Conservation (phyloP, 2,888 invertebrate species). For the Ochropleura plecta region DNA sequence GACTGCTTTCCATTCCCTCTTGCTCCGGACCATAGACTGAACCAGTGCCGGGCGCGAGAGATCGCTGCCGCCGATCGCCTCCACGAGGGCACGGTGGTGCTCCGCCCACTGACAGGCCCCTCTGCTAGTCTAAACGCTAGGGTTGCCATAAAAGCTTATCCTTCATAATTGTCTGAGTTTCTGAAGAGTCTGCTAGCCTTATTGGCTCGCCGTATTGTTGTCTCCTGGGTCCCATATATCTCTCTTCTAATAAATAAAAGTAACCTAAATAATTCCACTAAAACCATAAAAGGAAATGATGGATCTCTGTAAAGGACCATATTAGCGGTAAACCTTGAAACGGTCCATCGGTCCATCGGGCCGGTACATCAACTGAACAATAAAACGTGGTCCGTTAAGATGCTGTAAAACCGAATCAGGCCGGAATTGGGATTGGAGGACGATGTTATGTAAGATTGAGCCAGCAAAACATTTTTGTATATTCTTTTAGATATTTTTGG, state of each 20-base stretch:
- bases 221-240: neutral
- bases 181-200: no score
- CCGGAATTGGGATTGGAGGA: slow-evolving; percentile 25
- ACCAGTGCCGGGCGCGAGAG: no score
- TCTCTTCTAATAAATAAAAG: neutral
- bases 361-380: slow-evolving; percentile 54
- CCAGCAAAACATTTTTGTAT: neutral
- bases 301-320: slow-evolving; percentile 30
- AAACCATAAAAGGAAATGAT: slow-evolving; percentile 40
- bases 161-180: no score
- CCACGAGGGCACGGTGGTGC: no score
- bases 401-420: slow-evolving; percentile 68
- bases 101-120: no score
- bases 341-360: slow-evolving; percentile 42
- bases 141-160: no score
- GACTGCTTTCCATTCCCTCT: no score
- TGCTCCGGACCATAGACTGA: no score
- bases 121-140: no score
- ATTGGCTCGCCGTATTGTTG: no score
- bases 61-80: no score
- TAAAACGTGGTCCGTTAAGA: slow-evolving; percentile 59
- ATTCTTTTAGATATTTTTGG: neutral
- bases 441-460: slow-evolving; percentile 17
- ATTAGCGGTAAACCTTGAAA: slow-evolving; percentile 46
- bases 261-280: slow-evolving; percentile 27